Conservation (phyloP, 1,140 invertebrate genomes). For the Acromyrmex charruanus region DNA sequence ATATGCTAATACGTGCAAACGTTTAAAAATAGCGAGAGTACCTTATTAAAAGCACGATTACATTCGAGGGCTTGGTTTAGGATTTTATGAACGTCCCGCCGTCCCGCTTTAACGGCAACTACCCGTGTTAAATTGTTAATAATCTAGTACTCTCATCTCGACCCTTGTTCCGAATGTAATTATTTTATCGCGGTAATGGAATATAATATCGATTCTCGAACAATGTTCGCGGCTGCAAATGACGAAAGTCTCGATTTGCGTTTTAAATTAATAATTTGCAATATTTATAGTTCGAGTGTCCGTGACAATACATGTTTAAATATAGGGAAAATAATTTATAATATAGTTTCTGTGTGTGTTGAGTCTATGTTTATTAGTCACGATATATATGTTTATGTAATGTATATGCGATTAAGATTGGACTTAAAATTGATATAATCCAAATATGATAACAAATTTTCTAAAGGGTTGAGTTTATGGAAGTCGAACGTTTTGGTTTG, state of each 20-base stretch:
- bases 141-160: slow-evolving; percentile 40
- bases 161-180: slow-evolving; percentile 42
- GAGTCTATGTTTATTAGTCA: not conserved
- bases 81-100: slow-evolving; percentile 35
- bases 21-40: slow-evolving; percentile 70
- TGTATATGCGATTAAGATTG: not conserved
- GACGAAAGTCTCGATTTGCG: slow-evolving; percentile 33
- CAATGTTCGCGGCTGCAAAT: slow-evolving; percentile 25
- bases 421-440: not conserved
- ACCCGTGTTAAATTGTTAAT: slow-evolving; percentile 50
- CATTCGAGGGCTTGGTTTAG: slow-evolving; percentile 56
- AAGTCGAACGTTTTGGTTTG: not conserved
- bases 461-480: not conserved
- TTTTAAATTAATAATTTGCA: slow-evolving; percentile 51
- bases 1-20: slow-evolving; percentile 73
- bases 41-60: slow-evolving; percentile 69
- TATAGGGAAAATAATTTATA: not conserved
- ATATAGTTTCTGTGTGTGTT: not conserved
- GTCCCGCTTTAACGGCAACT: slow-evolving; percentile 23
- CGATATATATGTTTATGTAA: not conserved
- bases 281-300: not conserved
- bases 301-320: not conserved
- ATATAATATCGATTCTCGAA: slow-evolving; percentile 36
- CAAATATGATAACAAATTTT: slow-evolving; percentile 4
- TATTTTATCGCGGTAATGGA: slow-evolving; percentile 41